Conservation (phyloP, 1,140 invertebrate genomes). For the Solenopsis invicta region DNA sequence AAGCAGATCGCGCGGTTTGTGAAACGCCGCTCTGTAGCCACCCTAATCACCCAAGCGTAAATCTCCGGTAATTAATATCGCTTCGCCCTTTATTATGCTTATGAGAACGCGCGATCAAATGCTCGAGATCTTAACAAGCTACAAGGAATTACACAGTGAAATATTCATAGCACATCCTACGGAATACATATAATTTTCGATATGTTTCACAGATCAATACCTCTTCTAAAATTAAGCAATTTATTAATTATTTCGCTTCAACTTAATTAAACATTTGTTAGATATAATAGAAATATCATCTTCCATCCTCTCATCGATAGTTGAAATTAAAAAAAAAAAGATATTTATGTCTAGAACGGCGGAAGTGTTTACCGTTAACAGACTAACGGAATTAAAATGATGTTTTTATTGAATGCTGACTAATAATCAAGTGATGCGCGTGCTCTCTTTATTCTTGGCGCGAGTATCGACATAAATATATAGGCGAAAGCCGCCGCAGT, state of each 20-base stretch:
- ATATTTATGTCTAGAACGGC: neutral
- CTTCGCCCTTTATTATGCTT: constrained; percentile 11
- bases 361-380: neutral
- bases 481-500: constrained; percentile 38
- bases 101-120: neutral
- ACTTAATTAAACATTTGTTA: neutral
- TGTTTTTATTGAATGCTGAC: constrained; percentile 66
- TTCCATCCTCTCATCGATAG: neutral
- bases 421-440: constrained; percentile 74
- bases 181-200: neutral
- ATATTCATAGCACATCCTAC: neutral
- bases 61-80: constrained; percentile 24
- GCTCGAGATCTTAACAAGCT: neutral
- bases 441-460: constrained; percentile 75
- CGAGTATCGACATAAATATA: constrained; percentile 63
- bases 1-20: neutral
- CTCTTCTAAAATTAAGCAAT: constrained; percentile 10
- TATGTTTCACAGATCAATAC: neutral
- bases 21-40: neutral
- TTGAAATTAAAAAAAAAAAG: neutral
- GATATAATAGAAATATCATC: neutral
- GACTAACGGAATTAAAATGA: constrained; percentile 1
- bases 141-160: neutral
- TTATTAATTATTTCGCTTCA: neutral
- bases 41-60: neutral